These are phyloP conservation scores for Aricia agestis DNA, from an alignment of 1,140 invertebrate species.

Conservation along the genomic window DNA sequence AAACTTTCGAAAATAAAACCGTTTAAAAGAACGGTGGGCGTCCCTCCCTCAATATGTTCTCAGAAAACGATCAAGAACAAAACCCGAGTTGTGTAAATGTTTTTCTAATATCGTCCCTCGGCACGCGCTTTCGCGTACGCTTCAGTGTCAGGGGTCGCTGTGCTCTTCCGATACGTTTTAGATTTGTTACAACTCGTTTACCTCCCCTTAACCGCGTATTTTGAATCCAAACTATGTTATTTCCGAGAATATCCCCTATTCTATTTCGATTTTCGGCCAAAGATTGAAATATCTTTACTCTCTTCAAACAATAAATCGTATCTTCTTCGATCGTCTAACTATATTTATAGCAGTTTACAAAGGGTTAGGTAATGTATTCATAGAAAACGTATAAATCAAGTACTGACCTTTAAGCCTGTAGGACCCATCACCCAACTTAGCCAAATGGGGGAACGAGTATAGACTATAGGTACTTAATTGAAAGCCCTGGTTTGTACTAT, in stretches of 20 bases:
- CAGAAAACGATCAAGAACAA: conserved; percentile 7
- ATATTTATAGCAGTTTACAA: too few relatives aligned
- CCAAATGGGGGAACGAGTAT: too few relatives aligned
- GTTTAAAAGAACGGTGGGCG: background rate
- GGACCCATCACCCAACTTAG: too few relatives aligned
- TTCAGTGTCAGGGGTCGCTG: conserved; percentile 3
- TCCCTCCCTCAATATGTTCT: conserved; percentile 1
- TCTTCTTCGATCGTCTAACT: too few relatives aligned
- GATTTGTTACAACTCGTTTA: conserved; percentile 4
- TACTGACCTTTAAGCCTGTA: too few relatives aligned
- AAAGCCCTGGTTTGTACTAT: too few relatives aligned
- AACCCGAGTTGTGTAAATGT: background rate
- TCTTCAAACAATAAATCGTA: too few relatives aligned
- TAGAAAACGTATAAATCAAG: too few relatives aligned
- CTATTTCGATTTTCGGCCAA: too few relatives aligned
- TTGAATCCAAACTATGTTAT: background rate
- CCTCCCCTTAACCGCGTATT: conserved; percentile 2
- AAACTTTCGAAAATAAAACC: background rate
- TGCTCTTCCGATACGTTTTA: background rate
- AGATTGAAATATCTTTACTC: too few relatives aligned
- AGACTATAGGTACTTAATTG: too few relatives aligned
- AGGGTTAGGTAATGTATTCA: too few relatives aligned
- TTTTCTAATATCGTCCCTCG: background rate
- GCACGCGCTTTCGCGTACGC: background rate
- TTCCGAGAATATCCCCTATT: background rate